Percentiles rank a stretch among this genome's conserved stretches.
These are phyloP conservation scores for Eulemur mongoz DNA, from an alignment of 2,797 vertebrate genomes.

Conservation along the genomic window DNA sequence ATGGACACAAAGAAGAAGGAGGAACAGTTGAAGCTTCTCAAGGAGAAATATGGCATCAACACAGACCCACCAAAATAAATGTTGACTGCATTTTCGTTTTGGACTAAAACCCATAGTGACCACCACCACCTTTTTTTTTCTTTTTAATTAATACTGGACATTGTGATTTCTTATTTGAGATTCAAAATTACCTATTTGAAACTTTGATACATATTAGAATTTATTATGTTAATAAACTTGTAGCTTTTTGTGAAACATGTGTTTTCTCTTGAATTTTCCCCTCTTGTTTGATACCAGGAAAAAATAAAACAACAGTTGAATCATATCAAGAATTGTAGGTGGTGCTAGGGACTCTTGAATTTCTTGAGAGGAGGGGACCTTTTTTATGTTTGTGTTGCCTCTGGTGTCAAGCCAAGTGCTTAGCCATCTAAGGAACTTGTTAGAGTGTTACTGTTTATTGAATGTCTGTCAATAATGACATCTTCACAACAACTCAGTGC, in stretches of 20 bases:
- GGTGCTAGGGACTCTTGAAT: not conserved
- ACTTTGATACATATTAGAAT: constrained; percentile 42
- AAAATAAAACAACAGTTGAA: not conserved
- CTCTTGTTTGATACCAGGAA: not conserved
- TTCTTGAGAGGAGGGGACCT: not conserved
- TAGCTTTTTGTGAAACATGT: constrained; percentile 57
- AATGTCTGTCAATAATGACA: not conserved
- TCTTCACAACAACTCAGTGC: not conserved
- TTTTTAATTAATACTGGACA: constrained; percentile 49
- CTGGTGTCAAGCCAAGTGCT: not conserved
- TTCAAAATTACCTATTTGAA: constrained; percentile 18
- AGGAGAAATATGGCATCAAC: constrained; percentile 99
- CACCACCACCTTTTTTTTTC: not conserved
- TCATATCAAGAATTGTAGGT: not conserved
- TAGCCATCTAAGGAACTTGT: not conserved
- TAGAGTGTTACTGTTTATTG: not conserved
- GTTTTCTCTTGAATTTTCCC: constrained; percentile 20
- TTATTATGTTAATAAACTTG: constrained; percentile 69
- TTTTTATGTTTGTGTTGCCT: not conserved
- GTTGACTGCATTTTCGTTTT: constrained; percentile 30
- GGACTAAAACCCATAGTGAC: constrained; percentile 16
- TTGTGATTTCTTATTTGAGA: constrained; percentile 41
- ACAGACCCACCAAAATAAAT: constrained; percentile 97
- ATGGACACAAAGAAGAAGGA: constrained; percentile 99
- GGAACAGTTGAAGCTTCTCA: constrained; percentile 98